These are phyloP conservation scores for Choloepus didactylus DNA, from an alignment of 2,797 vertebrate species.

Conservation along the genomic window DNA sequence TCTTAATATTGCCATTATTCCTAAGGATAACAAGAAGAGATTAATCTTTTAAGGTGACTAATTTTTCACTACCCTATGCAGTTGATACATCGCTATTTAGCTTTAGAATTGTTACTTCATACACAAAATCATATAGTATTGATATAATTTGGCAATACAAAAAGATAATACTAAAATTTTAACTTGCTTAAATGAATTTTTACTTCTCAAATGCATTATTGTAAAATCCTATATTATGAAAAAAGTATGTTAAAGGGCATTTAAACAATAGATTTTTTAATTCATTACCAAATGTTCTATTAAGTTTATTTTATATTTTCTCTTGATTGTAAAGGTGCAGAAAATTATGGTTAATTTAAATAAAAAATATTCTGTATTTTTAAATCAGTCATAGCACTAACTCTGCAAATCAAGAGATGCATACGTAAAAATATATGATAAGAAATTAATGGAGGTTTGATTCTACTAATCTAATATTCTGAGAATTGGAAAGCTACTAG, in stretches of 20 bases:
- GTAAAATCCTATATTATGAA: not conserved
- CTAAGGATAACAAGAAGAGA: not conserved
- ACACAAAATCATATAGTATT: not conserved
- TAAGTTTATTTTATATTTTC: not conserved
- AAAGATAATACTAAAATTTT: not conserved
- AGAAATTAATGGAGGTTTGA: not conserved
- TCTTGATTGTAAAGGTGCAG: not conserved
- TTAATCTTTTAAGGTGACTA: not conserved
- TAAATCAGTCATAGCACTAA: not conserved
- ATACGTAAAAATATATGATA: not conserved
- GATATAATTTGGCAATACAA: not conserved
- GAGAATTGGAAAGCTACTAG: not conserved
- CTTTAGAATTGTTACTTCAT: not conserved
- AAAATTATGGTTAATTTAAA: not conserved
- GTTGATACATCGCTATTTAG: not conserved
- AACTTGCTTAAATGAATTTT: not conserved
- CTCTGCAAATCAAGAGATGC: not conserved
- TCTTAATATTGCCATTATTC: not conserved
- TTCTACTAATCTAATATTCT: not conserved
- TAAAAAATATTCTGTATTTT: not conserved
- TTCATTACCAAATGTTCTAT: not conserved
- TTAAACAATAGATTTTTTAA: not conserved
- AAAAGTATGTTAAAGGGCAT: not conserved
- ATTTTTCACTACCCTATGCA: not conserved
- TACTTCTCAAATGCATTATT: constrained; percentile 20